These are phyloP conservation scores for Globodera ellingtonae DNA, from an alignment of 1,140 invertebrate genomes.

Conservation along the genomic window DNA sequence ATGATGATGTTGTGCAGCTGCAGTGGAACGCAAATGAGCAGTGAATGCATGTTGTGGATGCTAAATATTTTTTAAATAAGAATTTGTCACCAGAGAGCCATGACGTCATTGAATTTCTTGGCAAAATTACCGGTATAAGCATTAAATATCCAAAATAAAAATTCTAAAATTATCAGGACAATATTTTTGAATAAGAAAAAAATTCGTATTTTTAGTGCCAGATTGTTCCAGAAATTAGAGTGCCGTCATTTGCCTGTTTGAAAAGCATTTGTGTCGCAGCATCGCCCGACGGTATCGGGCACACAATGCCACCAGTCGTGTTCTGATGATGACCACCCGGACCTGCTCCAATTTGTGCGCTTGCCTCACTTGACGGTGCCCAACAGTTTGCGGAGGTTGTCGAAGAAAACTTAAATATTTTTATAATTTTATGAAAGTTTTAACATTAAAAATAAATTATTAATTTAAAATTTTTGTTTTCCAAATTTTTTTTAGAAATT, in stretches of 20 bases:
- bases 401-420: constrained; percentile 2
- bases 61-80: neutral
- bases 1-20: neutral
- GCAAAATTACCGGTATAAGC: neutral
- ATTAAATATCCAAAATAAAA: neutral
- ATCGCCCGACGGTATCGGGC: neutral
- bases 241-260: constrained; percentile 3
- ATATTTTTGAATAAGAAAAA: neutral
- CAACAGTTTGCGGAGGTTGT: constrained; percentile 6
- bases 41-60: neutral
- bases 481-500: too few species aligned
- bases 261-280: constrained; percentile 7
- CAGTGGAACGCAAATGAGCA: neutral
- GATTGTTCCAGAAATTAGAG: neutral
- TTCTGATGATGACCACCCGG: neutral
- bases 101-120: neutral
- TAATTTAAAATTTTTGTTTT: too few species aligned
- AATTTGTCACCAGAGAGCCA: neutral
- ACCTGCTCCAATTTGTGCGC: neutral
- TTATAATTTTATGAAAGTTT: too few species aligned
- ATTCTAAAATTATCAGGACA: neutral
- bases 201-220: neutral
- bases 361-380: neutral
- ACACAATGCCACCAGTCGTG: neutral
- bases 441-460: too few species aligned